Conservation (phyloP, 2,888 invertebrate species). For the Caenorhabditis plicata region DNA sequence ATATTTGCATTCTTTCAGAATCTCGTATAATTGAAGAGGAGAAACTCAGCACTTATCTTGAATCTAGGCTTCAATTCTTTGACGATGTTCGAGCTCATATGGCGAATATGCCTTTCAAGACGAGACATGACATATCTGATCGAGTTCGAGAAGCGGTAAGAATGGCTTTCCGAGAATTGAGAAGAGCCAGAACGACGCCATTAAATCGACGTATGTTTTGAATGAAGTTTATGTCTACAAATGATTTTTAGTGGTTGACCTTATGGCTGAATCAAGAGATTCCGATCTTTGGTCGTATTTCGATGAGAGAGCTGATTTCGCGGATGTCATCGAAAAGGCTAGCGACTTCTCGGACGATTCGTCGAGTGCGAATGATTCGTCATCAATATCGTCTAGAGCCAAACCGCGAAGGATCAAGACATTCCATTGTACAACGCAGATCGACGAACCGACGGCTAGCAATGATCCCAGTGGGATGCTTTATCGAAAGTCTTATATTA, state of each 20-base stretch:
- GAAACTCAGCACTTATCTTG: conserved; percentile 24
- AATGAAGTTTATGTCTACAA: neutral
- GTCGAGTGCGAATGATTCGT: conserved; percentile 8
- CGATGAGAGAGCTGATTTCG: conserved; percentile 35
- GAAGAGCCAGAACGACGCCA: conserved; percentile 32
- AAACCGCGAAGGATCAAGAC: conserved; percentile 42
- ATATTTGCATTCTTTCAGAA: conserved; percentile 7
- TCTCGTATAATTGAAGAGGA: conserved; percentile 24
- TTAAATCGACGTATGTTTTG: conserved; percentile 33
- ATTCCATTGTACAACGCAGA: conserved; percentile 39
- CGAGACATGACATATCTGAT: conserved; percentile 31
- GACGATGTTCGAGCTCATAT: conserved; percentile 27
- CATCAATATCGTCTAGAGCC: neutral
- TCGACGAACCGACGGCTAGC: neutral
- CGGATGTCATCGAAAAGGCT: conserved; percentile 21
- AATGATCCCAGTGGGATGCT: too few relatives aligned
- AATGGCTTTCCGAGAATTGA: conserved; percentile 34
- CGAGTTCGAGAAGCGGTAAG: conserved; percentile 38
- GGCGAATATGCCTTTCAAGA: conserved; percentile 27
- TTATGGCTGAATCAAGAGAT: conserved; percentile 37
- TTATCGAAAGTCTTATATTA: conserved; percentile 1
- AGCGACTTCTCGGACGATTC: conserved; percentile 34
- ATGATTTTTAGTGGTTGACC: conserved; percentile 36
- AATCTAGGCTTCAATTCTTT: conserved; percentile 30
- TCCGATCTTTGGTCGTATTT: conserved; percentile 40